Evolutionary conservation across 2,113 vertebrate genomes (phyloP).

Genomic region (Rhineura floridana): DNA sequence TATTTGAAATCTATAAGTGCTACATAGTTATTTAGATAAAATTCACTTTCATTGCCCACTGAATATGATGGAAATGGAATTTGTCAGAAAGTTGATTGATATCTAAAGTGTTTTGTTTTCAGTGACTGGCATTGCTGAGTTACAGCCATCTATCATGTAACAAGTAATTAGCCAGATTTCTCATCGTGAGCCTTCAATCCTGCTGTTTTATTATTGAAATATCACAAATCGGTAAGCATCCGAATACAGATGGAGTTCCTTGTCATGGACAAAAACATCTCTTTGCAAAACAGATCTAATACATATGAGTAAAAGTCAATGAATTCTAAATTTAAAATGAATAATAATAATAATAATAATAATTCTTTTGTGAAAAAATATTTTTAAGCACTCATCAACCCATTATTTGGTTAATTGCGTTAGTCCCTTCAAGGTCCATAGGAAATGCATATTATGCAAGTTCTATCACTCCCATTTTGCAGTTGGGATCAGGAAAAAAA

Average conservation of each 20-base stretch:
- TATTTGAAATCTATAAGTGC: constrained; percentile 73
- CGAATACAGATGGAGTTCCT: constrained; percentile 83
- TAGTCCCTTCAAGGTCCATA: neutral
- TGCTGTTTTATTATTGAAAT: constrained; percentile 87
- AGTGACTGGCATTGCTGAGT: constrained; percentile 81
- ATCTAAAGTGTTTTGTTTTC: constrained; percentile 83
- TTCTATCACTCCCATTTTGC: neutral
- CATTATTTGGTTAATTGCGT: constrained; percentile 1
- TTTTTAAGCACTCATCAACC: constrained; percentile 10
- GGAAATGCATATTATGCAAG: neutral
- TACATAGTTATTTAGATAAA: constrained; percentile 68
- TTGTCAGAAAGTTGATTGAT: constrained; percentile 83
- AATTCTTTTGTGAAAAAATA: neutral
- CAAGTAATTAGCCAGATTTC: constrained; percentile 86
- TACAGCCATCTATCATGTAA: constrained; percentile 85
- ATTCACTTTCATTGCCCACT: constrained; percentile 78
- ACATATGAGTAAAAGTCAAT: constrained; percentile 76
- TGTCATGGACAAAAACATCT: constrained; percentile 80
- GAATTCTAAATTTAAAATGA: constrained; percentile 60
- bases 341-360: constrained; percentile 47
- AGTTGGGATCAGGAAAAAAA: neutral
- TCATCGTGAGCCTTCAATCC: constrained; percentile 84
- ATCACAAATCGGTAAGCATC: constrained; percentile 80
- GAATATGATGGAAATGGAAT: constrained; percentile 80
- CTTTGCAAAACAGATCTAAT: constrained; percentile 72